Base-by-base conservation (phyloP, 2,113 vertebrate species). In the Hipposideros armiger region DNA sequence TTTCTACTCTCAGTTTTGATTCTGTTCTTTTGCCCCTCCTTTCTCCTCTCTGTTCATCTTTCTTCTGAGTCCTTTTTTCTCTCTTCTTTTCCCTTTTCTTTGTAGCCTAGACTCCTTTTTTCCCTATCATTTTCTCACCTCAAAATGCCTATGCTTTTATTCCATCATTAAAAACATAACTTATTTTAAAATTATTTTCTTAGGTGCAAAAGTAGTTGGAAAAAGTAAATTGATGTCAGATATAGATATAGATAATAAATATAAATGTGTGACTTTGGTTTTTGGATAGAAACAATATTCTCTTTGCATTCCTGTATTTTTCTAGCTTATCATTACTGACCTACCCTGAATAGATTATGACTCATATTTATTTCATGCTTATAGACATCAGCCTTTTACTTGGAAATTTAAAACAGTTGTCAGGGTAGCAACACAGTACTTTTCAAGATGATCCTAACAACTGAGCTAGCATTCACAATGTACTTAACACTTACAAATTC, bases 401-500 rank as follows among this genome's bases (percentile, higher is more conserved):
- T 74, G 20, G 17, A 90, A 84, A 94, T 64, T 90, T 89, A 64
- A 66, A 95, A 47, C 19, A 76, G 32, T 11, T 82, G 54, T 50
- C 15, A 60, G 58, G 47, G 22, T 62, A 20, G 28, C 30, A 90
- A 85, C 40, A 84, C 4, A 74, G 32, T 76, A 93, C 26, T 76
- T 81, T 87, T 74, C 78, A 85, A 69, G 58, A 45, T 67, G 16
- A 85, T 78, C 81, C 58, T 86, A 90, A 90, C 30, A 81, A 56
- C 17, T 69, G 72, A 70, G 45, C n/a, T 81, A 85, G 74, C 40
- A 47, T 24, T 92, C 8, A 77, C 7, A 36, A 50, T 60, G 52
- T 45, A 92, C n/a, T 60, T 74, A 74, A 74, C 84, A 72, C 24
- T 90, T 56, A 90, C 42, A 94, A 74, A 54, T 86, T 81, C 73